These are phyloP conservation scores for Pemphigus obesinymphae DNA, from an alignment of 1,140 invertebrate genomes.

Conservation along the genomic window DNA sequence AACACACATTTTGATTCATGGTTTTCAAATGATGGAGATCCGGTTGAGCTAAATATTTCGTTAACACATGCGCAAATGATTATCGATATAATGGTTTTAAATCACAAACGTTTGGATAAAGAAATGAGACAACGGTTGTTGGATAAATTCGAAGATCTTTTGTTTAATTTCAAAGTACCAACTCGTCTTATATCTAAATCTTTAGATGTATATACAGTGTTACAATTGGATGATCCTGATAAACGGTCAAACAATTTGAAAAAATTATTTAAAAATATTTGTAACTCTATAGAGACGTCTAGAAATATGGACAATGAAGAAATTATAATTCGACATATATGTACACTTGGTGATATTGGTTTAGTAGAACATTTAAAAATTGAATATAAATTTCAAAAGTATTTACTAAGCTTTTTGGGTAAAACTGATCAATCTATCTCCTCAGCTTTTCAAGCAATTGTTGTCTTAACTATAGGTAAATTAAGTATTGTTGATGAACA, in stretches of 20 bases:
- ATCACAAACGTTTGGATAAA: constrained; percentile 7
- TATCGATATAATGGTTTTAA: constrained; percentile 21
- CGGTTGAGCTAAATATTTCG: background rate
- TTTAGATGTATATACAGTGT: background rate
- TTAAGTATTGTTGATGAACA: constrained; percentile 30
- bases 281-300: constrained; percentile 9
- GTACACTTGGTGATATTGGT: constrained; percentile 9
- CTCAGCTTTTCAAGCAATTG: background rate
- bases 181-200: constrained; percentile 32
- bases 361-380: constrained; percentile 27
- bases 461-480: constrained; percentile 31
- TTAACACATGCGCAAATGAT: constrained; percentile 27
- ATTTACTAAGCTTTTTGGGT: background rate
- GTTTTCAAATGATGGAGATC: constrained; percentile 16
- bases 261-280: background rate
- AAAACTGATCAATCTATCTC: background rate
- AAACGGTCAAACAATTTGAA: background rate
- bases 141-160: constrained; percentile 23
- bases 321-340: constrained; percentile 16
- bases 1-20: background rate
- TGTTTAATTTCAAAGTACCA: constrained; percentile 18
- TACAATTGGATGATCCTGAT: background rate
- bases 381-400: constrained; percentile 13
- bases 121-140: background rate
- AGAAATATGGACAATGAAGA: constrained; percentile 24